Evolutionary conservation across 1,140 invertebrate species (phyloP).

Genomic region (Platyscapa corneri): DNA sequence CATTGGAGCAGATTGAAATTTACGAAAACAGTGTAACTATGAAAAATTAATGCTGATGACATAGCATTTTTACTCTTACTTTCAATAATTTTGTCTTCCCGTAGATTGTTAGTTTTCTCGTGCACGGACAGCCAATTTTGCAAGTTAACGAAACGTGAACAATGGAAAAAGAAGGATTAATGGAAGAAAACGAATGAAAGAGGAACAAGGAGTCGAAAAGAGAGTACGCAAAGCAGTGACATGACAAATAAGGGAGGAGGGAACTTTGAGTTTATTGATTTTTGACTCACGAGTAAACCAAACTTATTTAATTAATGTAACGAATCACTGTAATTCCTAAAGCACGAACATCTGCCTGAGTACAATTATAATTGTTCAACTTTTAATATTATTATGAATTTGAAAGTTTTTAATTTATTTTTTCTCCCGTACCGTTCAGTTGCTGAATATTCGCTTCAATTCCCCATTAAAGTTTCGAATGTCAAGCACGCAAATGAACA

Average conservation of each 20-base stretch:
- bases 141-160: slow-evolving; percentile 8
- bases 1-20: neutral
- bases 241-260: neutral
- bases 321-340: neutral
- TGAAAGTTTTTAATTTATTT: slow-evolving; percentile 36
- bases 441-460: neutral
- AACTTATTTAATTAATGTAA: slow-evolving; percentile 41
- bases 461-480: neutral
- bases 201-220: neutral
- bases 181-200: neutral
- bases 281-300: neutral
- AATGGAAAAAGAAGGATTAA: neutral
- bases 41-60: slow-evolving; percentile 10
- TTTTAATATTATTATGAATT: slow-evolving; percentile 33
- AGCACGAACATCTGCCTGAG: neutral
- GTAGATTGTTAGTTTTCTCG: neutral
- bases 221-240: neutral
- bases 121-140: neutral
- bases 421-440: neutral
- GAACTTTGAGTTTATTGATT: neutral
- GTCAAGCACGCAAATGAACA: neutral
- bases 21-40: neutral
- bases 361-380: slow-evolving; percentile 24
- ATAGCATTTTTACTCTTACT: neutral
- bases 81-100: neutral